Conservation (phyloP, 2,888 invertebrate genomes). For the Acanthosoma haemorrhoidale region DNA sequence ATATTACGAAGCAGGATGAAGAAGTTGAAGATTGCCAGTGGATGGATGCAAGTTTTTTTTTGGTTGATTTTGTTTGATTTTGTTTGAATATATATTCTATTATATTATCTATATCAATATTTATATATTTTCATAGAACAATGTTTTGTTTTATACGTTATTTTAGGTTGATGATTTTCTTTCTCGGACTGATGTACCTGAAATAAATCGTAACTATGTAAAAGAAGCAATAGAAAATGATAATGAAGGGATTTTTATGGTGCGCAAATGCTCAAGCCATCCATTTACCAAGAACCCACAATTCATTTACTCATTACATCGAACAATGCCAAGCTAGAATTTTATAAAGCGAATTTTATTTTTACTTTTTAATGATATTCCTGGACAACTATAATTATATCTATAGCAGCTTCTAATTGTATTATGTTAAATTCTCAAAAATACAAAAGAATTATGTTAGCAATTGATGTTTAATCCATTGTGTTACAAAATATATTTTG, state of each 20-base stretch:
- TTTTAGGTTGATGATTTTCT: slow-evolving; percentile 58
- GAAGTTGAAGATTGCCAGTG: slow-evolving; percentile 76
- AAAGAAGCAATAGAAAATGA: slow-evolving; percentile 61
- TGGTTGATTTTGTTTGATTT: background rate
- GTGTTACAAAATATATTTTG: too few species aligned
- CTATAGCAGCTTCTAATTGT: too few species aligned
- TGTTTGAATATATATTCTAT: background rate
- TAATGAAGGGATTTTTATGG: slow-evolving; percentile 56
- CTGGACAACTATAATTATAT: too few species aligned
- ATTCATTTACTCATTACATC: slow-evolving; percentile 42
- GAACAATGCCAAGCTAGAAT: too few species aligned
- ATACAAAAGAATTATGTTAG: too few species aligned
- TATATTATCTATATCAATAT: background rate
- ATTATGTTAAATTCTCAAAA: too few species aligned
- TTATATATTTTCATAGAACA: background rate
- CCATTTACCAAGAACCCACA: slow-evolving; percentile 50
- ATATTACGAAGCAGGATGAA: slow-evolving; percentile 62
- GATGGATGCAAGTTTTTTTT: slow-evolving; percentile 60
- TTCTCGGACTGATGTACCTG: slow-evolving; percentile 64
- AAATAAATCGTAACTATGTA: slow-evolving; percentile 64
- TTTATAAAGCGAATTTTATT: too few species aligned
- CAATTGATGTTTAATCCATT: too few species aligned
- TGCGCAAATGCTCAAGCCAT: slow-evolving; percentile 52
- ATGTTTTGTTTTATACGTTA: slow-evolving; percentile 20
- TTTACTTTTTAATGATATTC: too few species aligned